Percentiles rank a stretch among this genome's conserved stretches.
Conservation (phyloP, 2,888 invertebrate species). For the Clistopyga incitator region DNA sequence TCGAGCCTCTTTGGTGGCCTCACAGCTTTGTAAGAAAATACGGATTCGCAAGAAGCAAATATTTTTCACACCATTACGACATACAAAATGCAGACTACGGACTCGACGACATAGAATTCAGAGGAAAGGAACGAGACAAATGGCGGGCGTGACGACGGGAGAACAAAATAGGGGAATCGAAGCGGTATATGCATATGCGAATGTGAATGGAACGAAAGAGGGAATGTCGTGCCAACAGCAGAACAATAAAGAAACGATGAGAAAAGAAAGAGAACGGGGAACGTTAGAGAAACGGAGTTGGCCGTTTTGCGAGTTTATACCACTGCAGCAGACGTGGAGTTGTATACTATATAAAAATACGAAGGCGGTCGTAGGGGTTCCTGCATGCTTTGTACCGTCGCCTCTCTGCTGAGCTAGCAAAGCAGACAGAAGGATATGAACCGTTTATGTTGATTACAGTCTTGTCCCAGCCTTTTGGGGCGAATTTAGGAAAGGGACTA, state of each 20-base stretch:
- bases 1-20: neutral
- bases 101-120: constrained; percentile 18
- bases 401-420: constrained; percentile 22
- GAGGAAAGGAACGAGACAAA: constrained; percentile 16
- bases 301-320: constrained; percentile 69
- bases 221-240: constrained; percentile 35
- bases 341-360: constrained; percentile 23
- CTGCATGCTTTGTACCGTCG: constrained; percentile 38
- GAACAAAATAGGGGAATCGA: constrained; percentile 16
- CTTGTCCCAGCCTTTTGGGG: neutral
- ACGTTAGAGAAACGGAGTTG: constrained; percentile 65
- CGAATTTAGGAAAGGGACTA: neutral
- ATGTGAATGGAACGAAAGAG: constrained; percentile 29
- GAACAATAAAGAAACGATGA: constrained; percentile 30
- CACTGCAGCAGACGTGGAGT: constrained; percentile 17
- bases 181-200: constrained; percentile 4
- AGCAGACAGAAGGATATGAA: constrained; percentile 30
- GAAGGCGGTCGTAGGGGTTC: neutral
- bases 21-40: constrained; percentile 22
- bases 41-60: constrained; percentile 31
- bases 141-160: neutral
- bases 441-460: constrained; percentile 43
- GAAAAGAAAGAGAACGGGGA: constrained; percentile 17
- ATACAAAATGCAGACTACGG: constrained; percentile 10
- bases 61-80: constrained; percentile 37